Base-by-base conservation (phyloP, 2,888 invertebrate genomes). In the Protodeltote pygarga region DNA sequence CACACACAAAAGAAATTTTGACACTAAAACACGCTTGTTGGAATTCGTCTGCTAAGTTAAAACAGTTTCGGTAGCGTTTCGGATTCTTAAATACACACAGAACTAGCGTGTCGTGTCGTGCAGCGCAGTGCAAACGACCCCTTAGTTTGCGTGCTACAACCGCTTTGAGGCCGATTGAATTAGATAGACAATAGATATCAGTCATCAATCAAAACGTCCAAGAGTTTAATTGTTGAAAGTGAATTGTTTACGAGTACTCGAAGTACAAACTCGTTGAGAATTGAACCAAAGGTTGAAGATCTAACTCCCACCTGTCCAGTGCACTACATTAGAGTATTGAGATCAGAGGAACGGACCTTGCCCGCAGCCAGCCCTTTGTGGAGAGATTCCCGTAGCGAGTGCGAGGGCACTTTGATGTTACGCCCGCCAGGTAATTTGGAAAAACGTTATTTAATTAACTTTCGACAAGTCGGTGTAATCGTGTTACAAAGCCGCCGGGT, bases 361-460 rank as follows among this genome's bases (percentile, higher is more conserved):
- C 89, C 87, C 81, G 81, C 76, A 86, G 89, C 85, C 72, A 73
- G 74, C 81, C 82, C 89, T 91, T 91, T 89, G 89, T 85, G 81
- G 76, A 80, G 72, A 83, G 87, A 86, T 87, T 86, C 80, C 78
- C 76, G 75, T 76, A 82, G 79, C 80, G 77, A 74, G 75, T 71
- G 75, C 78, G 70, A 68, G 76, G 55, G 57, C 81, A 86, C 91
- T 91, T 91, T 91, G 91, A 91, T 85, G 82, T 87, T 78, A 70
- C 75, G 74, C 84, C 81, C 84, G 81, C 75, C 83, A 88, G 89
- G 85, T 91, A 87, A 89, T 91, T 91, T 85, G 83, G 89, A 92
- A 91, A 91, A 91, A 90, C 90, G 89, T 87, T 91, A 91, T 91
- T 92, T 92, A 92, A 92, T 92, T 91, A 91, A 91, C 86, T 91